Evolutionary conservation across 30 jellyfish, hydroid and myxozoan genomes (phyloP).

Genomic region (Pseudorhiza aurosa): DNA sequence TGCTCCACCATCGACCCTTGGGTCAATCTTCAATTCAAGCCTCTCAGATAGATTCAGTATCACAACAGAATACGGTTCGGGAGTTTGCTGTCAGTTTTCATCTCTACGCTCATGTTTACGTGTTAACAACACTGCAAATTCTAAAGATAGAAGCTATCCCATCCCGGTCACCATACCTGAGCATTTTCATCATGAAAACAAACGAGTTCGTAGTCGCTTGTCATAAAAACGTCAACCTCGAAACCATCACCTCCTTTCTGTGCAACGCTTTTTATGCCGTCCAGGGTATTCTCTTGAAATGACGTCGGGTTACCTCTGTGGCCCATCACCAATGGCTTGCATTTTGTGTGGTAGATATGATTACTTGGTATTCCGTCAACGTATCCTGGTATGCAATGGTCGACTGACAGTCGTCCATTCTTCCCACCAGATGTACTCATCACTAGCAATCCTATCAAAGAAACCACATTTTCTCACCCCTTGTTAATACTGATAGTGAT

Average conservation of each 20-base stretch:
- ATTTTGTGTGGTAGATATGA: slow-evolving; percentile 65
- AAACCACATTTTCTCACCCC: too few relatives aligned
- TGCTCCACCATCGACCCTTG: too few relatives aligned
- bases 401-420: background rate
- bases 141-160: too few relatives aligned
- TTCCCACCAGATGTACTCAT: background rate
- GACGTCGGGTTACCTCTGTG: slow-evolving; percentile 80
- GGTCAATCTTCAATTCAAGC: too few relatives aligned
- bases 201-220: slow-evolving; percentile 74
- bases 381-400: background rate
- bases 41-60: too few relatives aligned
- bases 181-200: slow-evolving; percentile 79
- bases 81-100: too few relatives aligned
- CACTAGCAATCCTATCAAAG: background rate
- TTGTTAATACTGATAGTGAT: too few relatives aligned
- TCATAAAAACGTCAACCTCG: slow-evolving; percentile 72
- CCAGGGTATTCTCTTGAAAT: slow-evolving; percentile 73
- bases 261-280: slow-evolving; percentile 42
- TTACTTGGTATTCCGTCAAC: slow-evolving; percentile 29
- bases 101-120: too few relatives aligned
- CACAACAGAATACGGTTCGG: too few relatives aligned
- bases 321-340: slow-evolving; percentile 78
- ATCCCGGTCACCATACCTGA: slow-evolving; percentile 37
- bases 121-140: too few relatives aligned
- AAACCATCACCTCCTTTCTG: slow-evolving; percentile 80